Conservation (phyloP, 2,797 vertebrate genomes). For the Xerus rutilus region DNA sequence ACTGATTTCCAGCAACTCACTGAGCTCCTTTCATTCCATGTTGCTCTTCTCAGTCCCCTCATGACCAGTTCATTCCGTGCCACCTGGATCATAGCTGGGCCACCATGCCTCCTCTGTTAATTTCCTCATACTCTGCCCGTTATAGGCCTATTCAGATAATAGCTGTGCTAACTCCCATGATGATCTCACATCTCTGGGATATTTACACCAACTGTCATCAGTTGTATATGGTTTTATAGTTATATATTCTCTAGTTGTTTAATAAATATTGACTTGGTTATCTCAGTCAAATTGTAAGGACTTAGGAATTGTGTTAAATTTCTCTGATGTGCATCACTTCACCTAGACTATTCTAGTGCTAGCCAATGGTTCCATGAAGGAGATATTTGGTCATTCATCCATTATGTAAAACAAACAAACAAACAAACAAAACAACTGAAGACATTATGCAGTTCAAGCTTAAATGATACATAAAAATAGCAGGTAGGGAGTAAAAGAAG, state of each 20-base stretch:
- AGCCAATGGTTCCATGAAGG: not conserved
- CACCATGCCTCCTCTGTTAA: not conserved
- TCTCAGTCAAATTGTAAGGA: not conserved
- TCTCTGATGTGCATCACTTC: not conserved
- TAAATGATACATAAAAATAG: not conserved
- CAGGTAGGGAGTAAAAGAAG: not conserved
- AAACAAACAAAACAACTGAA: not conserved
- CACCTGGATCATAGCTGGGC: not conserved
- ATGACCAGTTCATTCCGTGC: not conserved
- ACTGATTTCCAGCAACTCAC: not conserved
- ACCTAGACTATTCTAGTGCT: not conserved
- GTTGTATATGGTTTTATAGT: not conserved
- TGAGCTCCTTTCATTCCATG: not conserved
- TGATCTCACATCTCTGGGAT: not conserved
- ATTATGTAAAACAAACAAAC: not conserved
- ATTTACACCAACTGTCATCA: not conserved
- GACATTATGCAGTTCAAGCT: not conserved
- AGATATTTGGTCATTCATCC: not conserved
- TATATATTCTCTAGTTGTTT: not conserved
- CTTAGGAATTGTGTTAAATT: not conserved
- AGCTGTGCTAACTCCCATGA: not conserved
- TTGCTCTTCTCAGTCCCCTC: not conserved
- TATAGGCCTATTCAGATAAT: not conserved
- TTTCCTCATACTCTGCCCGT: not conserved
- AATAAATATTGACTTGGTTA: not conserved